Conservation (phyloP, 2,888 invertebrate genomes). For the Phaedon cochleariae region DNA sequence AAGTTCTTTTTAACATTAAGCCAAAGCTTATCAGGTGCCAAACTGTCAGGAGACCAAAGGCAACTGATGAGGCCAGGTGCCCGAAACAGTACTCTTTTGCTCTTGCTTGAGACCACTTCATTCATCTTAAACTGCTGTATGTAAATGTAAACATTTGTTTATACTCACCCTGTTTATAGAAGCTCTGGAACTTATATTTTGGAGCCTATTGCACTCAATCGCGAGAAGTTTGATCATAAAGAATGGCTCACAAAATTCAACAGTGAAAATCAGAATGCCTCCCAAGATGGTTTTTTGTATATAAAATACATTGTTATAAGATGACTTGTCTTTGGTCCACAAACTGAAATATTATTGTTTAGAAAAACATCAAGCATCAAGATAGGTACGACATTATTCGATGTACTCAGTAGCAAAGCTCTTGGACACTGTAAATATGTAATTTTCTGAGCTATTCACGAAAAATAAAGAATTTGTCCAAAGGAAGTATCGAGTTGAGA, state of each 20-base stretch:
- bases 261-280: constrained; percentile 75
- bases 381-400: too few relatives aligned
- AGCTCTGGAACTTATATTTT: constrained; percentile 65
- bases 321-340: constrained; percentile 50
- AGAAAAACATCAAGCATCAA: not conserved
- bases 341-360: constrained; percentile 28
- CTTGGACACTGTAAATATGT: too few relatives aligned
- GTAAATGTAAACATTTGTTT: not conserved
- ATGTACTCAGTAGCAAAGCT: not conserved
- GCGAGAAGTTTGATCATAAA: constrained; percentile 74
- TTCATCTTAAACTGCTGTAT: too few relatives aligned
- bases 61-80: too few relatives aligned
- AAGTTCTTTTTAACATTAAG: too few relatives aligned
- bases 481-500: too few relatives aligned
- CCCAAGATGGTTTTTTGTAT: constrained; percentile 74
- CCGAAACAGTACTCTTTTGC: too few relatives aligned
- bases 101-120: too few relatives aligned
- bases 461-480: too few relatives aligned
- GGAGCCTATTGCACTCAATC: constrained; percentile 71
- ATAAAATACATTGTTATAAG: constrained; percentile 61
- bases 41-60: too few relatives aligned
- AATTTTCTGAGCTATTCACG: too few relatives aligned
- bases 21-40: too few relatives aligned
- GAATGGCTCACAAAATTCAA: constrained; percentile 75
- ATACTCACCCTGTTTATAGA: constrained; percentile 66